Conservation (phyloP, 2,113 vertebrate genomes). For the Ictalurus furcatus region DNA sequence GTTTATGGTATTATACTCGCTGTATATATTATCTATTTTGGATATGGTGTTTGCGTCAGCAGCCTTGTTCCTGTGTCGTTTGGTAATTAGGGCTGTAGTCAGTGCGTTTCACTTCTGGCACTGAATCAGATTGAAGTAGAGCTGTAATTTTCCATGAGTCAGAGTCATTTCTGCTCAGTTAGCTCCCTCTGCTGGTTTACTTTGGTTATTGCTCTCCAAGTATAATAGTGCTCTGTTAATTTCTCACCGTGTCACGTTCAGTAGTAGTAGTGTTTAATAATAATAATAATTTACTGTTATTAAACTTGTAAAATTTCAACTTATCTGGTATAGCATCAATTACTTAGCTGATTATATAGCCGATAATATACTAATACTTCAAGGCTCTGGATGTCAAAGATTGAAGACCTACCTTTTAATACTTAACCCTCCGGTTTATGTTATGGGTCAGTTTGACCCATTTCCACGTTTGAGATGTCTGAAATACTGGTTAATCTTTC, state of each 20-base stretch:
- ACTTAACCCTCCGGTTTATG: background rate
- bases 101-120: background rate
- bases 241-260: background rate
- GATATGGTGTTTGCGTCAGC: background rate
- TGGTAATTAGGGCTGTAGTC: background rate
- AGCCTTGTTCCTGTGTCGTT: background rate
- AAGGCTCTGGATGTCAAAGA: background rate
- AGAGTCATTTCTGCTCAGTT: slow-evolving; percentile 4
- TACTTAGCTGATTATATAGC: background rate
- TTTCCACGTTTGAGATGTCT: no score
- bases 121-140: slow-evolving; percentile 26
- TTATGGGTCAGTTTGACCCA: no score
- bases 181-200: slow-evolving; percentile 57
- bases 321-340: background rate
- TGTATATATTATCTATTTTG: background rate
- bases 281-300: background rate
- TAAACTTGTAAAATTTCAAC: background rate
- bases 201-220: slow-evolving; percentile 23
- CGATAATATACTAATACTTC: background rate
- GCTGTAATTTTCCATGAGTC: slow-evolving; percentile 43
- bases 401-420: background rate
- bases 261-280: background rate
- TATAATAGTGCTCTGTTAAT: background rate
- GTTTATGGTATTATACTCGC: no score
- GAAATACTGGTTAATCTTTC: no score